These are phyloP conservation scores for Vipera latastei DNA, from an alignment of 2,797 vertebrate species.

Conservation along the genomic window DNA sequence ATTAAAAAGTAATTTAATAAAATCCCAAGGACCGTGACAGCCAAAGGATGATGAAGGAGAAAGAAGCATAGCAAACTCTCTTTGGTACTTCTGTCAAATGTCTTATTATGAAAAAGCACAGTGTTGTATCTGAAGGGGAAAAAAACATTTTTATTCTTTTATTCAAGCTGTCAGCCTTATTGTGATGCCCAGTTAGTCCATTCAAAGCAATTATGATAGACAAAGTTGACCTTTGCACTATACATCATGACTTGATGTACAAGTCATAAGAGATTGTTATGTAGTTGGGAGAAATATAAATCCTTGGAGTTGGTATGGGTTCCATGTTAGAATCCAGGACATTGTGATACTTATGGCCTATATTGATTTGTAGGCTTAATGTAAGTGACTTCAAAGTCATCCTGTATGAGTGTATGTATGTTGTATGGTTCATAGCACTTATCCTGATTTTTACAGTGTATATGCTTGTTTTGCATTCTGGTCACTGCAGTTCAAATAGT, in stretches of 20 bases:
- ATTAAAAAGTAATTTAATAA: conserved; percentile 40
- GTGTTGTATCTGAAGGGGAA: conserved; percentile 21
- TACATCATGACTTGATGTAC: not conserved
- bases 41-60: not conserved
- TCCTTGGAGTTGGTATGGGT: not conserved
- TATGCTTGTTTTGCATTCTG: not conserved
- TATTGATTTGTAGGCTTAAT: not conserved
- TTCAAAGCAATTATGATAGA: not conserved
- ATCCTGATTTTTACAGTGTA: not conserved
- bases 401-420: not conserved
- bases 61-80: not conserved
- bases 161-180: not conserved
- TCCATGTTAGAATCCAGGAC: not conserved
- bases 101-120: conserved; percentile 8
- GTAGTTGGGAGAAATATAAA: not conserved
- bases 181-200: conserved; percentile 10
- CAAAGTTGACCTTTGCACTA: conserved; percentile 3
- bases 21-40: conserved; percentile 19
- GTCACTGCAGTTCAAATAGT: not conserved
- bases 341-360: not conserved
- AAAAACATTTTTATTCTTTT: not conserved
- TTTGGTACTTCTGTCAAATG: not conserved
- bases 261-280: not conserved
- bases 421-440: not conserved
- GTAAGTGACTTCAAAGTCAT: not conserved